Percentiles rank a stretch among this genome's conserved stretches.
These are phyloP conservation scores for Metaphire vulgaris DNA, from an alignment of 1,140 invertebrate genomes.

Conservation along the genomic window DNA sequence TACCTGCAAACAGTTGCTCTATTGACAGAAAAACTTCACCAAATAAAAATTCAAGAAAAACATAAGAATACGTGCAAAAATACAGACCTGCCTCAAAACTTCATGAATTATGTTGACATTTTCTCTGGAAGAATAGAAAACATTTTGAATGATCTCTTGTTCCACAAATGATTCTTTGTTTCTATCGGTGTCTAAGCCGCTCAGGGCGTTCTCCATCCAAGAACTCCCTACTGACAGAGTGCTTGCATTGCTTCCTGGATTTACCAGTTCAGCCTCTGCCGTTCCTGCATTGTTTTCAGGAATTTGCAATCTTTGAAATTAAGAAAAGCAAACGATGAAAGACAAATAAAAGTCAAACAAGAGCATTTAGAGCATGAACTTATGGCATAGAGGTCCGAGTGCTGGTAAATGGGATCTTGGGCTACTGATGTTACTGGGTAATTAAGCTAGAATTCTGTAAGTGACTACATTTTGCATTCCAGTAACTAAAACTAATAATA, in stretches of 20 bases:
- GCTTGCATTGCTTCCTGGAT: constrained; percentile 39
- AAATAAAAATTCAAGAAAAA: background rate
- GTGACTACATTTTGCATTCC: too few species aligned
- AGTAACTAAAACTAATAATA: too few species aligned
- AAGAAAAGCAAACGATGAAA: too few species aligned
- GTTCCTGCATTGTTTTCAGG: too few species aligned
- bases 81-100: constrained; percentile 69
- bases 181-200: constrained; percentile 45
- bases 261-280: background rate
- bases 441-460: too few species aligned
- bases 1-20: background rate
- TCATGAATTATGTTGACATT: constrained; percentile 94
- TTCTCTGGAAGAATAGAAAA: constrained; percentile 77
- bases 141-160: constrained; percentile 67
- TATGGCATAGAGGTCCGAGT: too few species aligned
- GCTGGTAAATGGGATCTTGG: too few species aligned
- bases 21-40: background rate
- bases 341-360: too few species aligned
- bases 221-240: constrained; percentile 39
- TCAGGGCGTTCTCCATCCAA: constrained; percentile 37
- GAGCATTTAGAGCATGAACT: too few species aligned
- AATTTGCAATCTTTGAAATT: too few species aligned
- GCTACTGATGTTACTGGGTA: too few species aligned
- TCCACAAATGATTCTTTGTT: constrained; percentile 49
- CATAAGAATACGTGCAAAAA: background rate